These are phyloP conservation scores for Glareola pratincola DNA, from an alignment of 2,113 vertebrate species.

Conservation along the genomic window DNA sequence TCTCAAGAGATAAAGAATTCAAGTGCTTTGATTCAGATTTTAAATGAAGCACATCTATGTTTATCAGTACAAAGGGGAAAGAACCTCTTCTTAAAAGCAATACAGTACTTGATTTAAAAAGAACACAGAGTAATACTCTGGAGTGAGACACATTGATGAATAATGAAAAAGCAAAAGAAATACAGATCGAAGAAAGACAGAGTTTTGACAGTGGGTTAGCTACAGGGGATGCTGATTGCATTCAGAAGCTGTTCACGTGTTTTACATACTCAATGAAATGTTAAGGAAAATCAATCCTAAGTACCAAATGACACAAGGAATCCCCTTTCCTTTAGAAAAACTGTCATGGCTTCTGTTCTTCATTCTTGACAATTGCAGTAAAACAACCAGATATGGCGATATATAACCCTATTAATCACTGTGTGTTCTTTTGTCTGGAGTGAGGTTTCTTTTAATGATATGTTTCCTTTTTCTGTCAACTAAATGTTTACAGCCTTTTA, in stretches of 20 bases:
- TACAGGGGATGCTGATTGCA: not conserved
- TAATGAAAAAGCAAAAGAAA: not conserved
- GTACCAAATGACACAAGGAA: not conserved
- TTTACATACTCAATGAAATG: not conserved
- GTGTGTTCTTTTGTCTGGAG: not conserved
- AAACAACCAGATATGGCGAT: not conserved
- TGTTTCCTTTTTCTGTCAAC: not conserved
- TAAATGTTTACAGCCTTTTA: not conserved
- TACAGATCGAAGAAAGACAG: not conserved
- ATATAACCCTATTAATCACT: not conserved
- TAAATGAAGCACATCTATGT: not conserved
- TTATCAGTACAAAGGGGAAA: not conserved
- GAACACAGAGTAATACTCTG: not conserved
- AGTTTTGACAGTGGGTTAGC: not conserved
- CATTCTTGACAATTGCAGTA: not conserved
- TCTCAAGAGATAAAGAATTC: not conserved
- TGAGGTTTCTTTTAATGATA: not conserved
- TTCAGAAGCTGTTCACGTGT: not conserved
- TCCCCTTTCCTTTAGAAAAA: not conserved
- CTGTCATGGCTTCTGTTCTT: not conserved
- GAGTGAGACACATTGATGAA: not conserved
- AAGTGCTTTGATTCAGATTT: conserved; percentile 3
- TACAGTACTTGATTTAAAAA: not conserved
- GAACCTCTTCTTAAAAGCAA: not conserved
- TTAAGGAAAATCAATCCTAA: not conserved